Base-by-base conservation (phyloP, 2,797 vertebrate species). In the Botia almorhae region DNA sequence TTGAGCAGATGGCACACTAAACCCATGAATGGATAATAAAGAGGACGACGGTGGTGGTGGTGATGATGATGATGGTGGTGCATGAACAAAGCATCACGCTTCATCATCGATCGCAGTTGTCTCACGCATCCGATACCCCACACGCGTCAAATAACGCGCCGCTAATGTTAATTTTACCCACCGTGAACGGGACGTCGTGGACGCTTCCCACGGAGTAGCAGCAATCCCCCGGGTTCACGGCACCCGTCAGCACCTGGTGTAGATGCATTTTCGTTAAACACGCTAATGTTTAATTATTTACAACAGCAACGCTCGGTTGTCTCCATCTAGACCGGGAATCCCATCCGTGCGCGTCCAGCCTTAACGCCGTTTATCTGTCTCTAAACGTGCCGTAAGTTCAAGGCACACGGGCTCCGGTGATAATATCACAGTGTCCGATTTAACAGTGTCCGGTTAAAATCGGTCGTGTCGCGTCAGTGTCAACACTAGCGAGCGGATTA, bases 211-310 rank as follows among this genome's bases (percentile, higher is more conserved):
- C 94, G 3, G 95, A 94, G 81, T 95, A 95, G 88, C 94, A 95
- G 87, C 94, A 94, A 86, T 96, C 95, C 13, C 95, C 95, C 8
- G 94, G 95, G 91, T 96, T 95, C 68, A 96, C 95, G 70, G 94
- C 95, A 11, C 95, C 95, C 23, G 95, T 95, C 70, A 95, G 93
- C 89, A 95, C 95, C 93, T 96, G 95, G 87, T 96, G 95, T 23
- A 94, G 90, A 92, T 95, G 93, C 95, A 95, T 95, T 55, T 75
- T 84, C 46, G 51, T 78, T 69, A 21, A 65, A 65, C 46, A 72
- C 53, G 23, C 58, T 26, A 72, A 50, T 69, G 72, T 67, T 88
- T 21, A 88, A 85, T 87, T 83, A 85, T 88, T 87, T 73, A 88
- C 79, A 82, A 51, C 76, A 79, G 48, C 77, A 80, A 76, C 81